Evolutionary conservation across 2,888 invertebrate genomes (phyloP).

Genomic region (Nesidiocoris tenuis): DNA sequence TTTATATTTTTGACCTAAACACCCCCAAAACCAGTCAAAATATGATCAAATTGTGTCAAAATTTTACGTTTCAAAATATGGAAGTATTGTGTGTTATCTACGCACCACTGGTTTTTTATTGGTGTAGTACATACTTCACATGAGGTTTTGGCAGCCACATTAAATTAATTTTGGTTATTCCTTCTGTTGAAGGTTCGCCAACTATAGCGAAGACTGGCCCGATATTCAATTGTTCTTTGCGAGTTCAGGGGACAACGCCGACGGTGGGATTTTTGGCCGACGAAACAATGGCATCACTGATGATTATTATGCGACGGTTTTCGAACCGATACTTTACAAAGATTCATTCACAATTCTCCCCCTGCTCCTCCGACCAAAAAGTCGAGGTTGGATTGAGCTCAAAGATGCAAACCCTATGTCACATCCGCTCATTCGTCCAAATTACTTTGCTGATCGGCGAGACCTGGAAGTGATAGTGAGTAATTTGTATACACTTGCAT

Average conservation of each 20-base stretch:
- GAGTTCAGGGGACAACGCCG: conserved; percentile 72
- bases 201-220: conserved; percentile 68
- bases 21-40: too few relatives aligned
- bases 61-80: too few relatives aligned
- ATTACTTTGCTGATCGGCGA: conserved; percentile 72
- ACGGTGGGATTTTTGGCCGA: conserved; percentile 74
- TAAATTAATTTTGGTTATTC: too few relatives aligned
- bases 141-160: too few relatives aligned
- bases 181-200: conserved; percentile 60
- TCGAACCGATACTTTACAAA: conserved; percentile 68
- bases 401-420: conserved; percentile 67
- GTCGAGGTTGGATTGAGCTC: conserved; percentile 68
- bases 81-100: too few relatives aligned
- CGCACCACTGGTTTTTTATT: too few relatives aligned
- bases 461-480: conserved; percentile 60
- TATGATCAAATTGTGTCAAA: too few relatives aligned
- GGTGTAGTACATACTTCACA: too few relatives aligned
- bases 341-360: conserved; percentile 70
- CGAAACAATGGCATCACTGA: conserved; percentile 67
- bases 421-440: conserved; percentile 82
- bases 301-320: conserved; percentile 66
- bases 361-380: conserved; percentile 70
- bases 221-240: conserved; percentile 77
- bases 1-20: too few relatives aligned
- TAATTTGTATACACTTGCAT: too few relatives aligned